Evolutionary conservation across 2,888 invertebrate species (phyloP), one percentile per base, ranked within the genome.

Genomic region (Tetheella fluctuosa): DNA sequence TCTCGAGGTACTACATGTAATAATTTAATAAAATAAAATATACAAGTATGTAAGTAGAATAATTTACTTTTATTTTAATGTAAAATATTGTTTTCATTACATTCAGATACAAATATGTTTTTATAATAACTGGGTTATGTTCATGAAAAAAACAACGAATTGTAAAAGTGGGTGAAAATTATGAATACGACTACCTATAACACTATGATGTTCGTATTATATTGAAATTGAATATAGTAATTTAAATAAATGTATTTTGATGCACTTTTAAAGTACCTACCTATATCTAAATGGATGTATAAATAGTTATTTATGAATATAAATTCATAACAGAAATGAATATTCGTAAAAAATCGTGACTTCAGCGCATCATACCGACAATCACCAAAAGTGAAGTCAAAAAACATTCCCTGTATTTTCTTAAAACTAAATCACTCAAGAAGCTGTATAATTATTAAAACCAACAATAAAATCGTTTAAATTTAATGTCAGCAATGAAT

Each of bases 401-500:
- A 52, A n/a, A 52, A 20, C 25, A 4, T 25, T 25, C 6, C 25
- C 25, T 25, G 25, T 25, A 25, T 25, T 25, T 25, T 6, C 25
- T n/a, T n/a, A n/a, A n/a, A 25, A 25, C 25, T 25, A 25, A 34
- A 34, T 34, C 34, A 34, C 2, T 34, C 34, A 34, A 13, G 13
- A 2, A 34, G 5, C 30, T 6, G 2, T 17, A 10, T 20, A 48
- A 48, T 8, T 0, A 17, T 6, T 20, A n/a, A 48, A 48, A 17
- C 15, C 42, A 17, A 42, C 17, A 42, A 2, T 34, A 7, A 13
- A 34, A 34, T 3, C 6, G 1, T 12, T 34, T 13, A 34, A 34
- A 34, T 34, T 13, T 7, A 42, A 42, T 52, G 13, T 20, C 52
- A 15, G n/a, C 25, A 25, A 8, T 70, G 64, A 67, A 59, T 64